Base-by-base conservation (phyloP, 1,140 invertebrate species). In the Planococcus citri region DNA sequence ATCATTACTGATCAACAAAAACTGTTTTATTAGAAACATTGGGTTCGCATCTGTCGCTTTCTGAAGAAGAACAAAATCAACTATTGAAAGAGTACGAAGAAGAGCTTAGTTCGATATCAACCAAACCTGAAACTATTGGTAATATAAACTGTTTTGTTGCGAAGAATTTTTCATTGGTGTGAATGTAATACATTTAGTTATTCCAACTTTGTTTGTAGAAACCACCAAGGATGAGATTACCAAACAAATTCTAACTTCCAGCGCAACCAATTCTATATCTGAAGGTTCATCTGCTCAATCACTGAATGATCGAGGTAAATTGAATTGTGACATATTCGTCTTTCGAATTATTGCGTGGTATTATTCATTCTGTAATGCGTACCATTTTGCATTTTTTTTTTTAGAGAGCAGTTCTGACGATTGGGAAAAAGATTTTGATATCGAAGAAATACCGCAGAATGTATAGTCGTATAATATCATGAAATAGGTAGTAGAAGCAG, bases 401-500 rank as follows among this genome's bases (percentile, higher is more conserved):
- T 41, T 60, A 73, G 72, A 74, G 38, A 74, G 72, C 67, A 72
- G 68, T 60, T 73, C 71, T 68, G 75, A 73, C 27, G 75, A 75
- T 37, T 75, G 75, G 75, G 75, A 75, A 25, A 72, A 73, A 64
- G 75, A 75, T 60, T 75, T 75, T 70, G 75, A 75, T 71, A 57
- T 75, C n/a, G 75, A 75, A 60, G 75, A 75, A n/a, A 70, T 71
- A 64, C 60, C 60, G 2, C 25, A 27, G 6, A 64, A 25, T 17
- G 22, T 24, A 24, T 64, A 64, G 9, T 64, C 12, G 17, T 51
- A 51, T n/a, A 51, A 9, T 51, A n/a, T 51, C 41, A 51, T 51
- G 17, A 17, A 51, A 14, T 4, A 20, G n/a, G n/a, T n/a, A n/a
- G n/a, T n/a, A n/a, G n/a, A 51, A 20, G 41, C 10, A 51, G 2